These are phyloP conservation scores for Hemitrygon akajei DNA, from an alignment of 2,797 vertebrate genomes.

Conservation along the genomic window DNA sequence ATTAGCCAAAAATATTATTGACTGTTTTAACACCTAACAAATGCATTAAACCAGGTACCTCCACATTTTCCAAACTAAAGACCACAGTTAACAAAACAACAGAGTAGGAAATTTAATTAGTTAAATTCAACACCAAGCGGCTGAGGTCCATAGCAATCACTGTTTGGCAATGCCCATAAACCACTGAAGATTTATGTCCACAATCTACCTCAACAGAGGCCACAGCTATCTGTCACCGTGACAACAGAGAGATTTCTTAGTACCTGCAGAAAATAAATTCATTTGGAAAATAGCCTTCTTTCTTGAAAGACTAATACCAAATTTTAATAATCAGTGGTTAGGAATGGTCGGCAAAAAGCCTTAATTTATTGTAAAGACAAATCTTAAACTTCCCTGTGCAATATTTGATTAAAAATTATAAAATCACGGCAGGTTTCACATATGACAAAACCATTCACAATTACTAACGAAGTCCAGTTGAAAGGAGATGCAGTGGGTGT, in stretches of 20 bases:
- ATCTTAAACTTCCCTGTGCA: conserved; percentile 22
- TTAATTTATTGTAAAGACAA: conserved; percentile 21
- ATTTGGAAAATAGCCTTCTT: neutral
- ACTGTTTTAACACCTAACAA: neutral
- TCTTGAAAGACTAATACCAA: conserved; percentile 1
- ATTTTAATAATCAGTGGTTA: conserved; percentile 20
- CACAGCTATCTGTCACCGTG: neutral
- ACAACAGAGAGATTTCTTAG: neutral
- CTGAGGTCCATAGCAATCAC: neutral
- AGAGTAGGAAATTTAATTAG: neutral
- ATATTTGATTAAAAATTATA: neutral
- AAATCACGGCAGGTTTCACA: neutral
- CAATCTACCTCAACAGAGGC: too few species aligned
- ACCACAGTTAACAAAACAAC: neutral
- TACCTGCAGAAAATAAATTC: neutral
- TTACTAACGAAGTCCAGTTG: conserved; percentile 13
- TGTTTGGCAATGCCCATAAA: neutral
- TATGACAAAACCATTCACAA: neutral
- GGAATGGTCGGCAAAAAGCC: neutral
- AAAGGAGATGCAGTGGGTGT: neutral
- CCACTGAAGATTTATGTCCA: neutral
- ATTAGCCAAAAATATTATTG: neutral
- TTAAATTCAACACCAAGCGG: neutral
- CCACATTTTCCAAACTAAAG: conserved; percentile 28
- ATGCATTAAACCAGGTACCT: conserved; percentile 36